A percentile compares a stretch with the other conserved stretches of the same genome.
Conservation (phyloP, 2,797 vertebrate genomes). For the Labeo calbasu region DNA sequence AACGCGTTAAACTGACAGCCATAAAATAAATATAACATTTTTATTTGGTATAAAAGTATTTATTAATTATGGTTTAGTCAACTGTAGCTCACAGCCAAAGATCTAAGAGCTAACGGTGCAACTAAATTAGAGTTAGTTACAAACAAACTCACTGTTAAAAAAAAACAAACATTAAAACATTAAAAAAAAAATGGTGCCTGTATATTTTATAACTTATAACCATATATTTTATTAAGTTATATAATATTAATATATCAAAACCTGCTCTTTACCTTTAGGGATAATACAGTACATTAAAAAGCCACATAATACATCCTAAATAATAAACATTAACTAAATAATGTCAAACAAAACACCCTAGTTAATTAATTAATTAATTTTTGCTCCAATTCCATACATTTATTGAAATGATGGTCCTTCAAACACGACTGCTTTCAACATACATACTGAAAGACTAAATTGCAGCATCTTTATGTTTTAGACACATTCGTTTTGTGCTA, state of each 20-base stretch:
- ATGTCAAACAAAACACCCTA: not conserved
- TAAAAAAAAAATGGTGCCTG: too few species aligned
- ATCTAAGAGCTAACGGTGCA: not conserved
- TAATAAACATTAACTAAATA: not conserved
- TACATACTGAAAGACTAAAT: not conserved
- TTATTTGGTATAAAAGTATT: too few species aligned
- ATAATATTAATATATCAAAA: not conserved
- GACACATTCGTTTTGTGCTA: too few species aligned
- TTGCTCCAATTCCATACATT: not conserved
- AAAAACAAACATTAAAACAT: too few species aligned
- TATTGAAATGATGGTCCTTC: not conserved
- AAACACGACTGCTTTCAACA: not conserved
- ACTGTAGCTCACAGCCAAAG: not conserved
- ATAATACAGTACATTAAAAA: not conserved
- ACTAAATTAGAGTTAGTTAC: not conserved
- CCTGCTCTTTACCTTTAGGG: not conserved
- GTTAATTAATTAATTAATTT: not conserved
- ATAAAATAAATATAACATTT: too few species aligned
- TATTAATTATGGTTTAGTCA: not conserved
- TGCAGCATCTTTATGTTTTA: too few species aligned
- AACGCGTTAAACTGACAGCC: too few species aligned
- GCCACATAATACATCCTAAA: not conserved
- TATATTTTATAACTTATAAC: not conserved
- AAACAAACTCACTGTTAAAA: not conserved
- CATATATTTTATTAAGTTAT: not conserved